Evolutionary conservation across 2,113 vertebrate species (phyloP).

Genomic region (Mormyrus lacerda): DNA sequence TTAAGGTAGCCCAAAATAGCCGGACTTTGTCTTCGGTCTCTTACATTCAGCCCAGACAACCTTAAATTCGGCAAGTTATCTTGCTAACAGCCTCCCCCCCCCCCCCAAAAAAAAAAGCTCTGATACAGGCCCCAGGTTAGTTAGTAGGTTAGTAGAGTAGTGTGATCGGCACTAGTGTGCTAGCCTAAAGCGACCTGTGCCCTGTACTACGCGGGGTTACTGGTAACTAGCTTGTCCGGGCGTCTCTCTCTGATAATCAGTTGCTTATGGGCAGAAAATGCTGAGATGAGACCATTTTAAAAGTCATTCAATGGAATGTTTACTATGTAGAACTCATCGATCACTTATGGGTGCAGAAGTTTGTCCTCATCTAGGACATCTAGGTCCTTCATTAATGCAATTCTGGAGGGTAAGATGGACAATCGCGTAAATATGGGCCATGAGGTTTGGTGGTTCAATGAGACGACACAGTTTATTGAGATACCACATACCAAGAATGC

Average conservation of each 20-base stretch:
- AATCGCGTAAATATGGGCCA: not conserved
- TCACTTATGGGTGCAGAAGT: not conserved
- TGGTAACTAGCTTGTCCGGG: too few relatives aligned
- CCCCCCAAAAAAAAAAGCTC: not conserved
- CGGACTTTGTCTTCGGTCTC: not conserved
- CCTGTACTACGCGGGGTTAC: too few relatives aligned
- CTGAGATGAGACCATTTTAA: not conserved
- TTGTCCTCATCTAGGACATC: not conserved
- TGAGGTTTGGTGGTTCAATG: not conserved
- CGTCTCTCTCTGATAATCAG: not conserved
- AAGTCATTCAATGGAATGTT: not conserved
- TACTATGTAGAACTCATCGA: not conserved
- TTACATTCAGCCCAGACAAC: not conserved
- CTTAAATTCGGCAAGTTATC: not conserved
- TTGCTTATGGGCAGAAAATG: not conserved
- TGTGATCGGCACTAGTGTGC: not conserved
- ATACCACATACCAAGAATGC: not conserved
- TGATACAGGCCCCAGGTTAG: not conserved
- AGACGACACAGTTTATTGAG: not conserved
- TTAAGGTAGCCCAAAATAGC: too few relatives aligned
- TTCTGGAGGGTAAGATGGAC: not conserved
- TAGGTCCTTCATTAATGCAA: not conserved
- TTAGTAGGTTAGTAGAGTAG: too few relatives aligned
- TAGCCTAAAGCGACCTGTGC: not conserved
- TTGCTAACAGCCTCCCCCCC: not conserved